Conservation (phyloP, 2,113 vertebrate species). For the Zootoca vivipara region DNA sequence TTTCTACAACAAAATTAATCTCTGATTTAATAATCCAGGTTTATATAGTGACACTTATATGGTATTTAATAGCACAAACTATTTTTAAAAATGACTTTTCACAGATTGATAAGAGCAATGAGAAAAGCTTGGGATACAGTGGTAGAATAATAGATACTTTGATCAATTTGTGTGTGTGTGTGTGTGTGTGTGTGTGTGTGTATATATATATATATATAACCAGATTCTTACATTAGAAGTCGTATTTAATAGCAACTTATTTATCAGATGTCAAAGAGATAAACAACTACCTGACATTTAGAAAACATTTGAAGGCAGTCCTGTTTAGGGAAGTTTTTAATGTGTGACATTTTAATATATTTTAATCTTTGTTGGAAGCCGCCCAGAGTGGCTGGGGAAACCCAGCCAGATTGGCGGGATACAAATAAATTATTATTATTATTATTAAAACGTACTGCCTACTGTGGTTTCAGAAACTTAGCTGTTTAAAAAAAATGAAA, state of each 20-base stretch:
- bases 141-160: not conserved
- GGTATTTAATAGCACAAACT: not conserved
- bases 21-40: slow-evolving; percentile 1
- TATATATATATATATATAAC: not conserved
- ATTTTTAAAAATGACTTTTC: not conserved
- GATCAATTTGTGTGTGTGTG: not conserved
- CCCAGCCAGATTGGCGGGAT: too few species aligned
- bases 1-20: not conserved
- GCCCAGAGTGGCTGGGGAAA: too few species aligned
- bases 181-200: too few species aligned
- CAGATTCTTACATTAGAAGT: not conserved
- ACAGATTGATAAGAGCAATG: not conserved
- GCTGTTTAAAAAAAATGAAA: not conserved
- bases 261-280: too few species aligned
- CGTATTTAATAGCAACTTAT: not conserved
- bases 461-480: not conserved
- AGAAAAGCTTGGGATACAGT: not conserved
- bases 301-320: too few species aligned
- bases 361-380: too few species aligned
- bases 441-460: not conserved
- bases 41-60: not conserved
- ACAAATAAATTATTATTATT: too few species aligned
- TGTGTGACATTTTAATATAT: too few species aligned
- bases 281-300: too few species aligned
- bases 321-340: too few species aligned